These are phyloP conservation scores for Tiphia femorata DNA, from an alignment of 2,888 invertebrate genomes.

Conservation along the genomic window DNA sequence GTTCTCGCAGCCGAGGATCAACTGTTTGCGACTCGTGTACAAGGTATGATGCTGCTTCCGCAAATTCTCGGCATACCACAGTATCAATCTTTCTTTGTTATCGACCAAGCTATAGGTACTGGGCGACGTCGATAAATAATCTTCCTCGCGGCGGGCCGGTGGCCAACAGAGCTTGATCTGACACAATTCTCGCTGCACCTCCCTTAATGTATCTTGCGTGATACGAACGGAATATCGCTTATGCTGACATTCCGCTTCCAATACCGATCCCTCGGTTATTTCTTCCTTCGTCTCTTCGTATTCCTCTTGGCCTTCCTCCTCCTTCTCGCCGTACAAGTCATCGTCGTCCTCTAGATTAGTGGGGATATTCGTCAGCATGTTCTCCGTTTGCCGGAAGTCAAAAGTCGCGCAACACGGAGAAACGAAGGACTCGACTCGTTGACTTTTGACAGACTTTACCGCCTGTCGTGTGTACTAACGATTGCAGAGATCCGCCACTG, in stretches of 20 bases:
- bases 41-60: conserved; percentile 76
- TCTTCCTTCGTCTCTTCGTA: neutral
- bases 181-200: conserved; percentile 75
- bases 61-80: conserved; percentile 85
- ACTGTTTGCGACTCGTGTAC: conserved; percentile 75
- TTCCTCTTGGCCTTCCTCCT: neutral
- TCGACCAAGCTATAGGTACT: conserved; percentile 76
- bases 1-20: conserved; percentile 80
- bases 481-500: no score
- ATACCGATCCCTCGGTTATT: neutral
- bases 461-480: no score
- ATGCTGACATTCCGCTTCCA: neutral
- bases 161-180: conserved; percentile 78
- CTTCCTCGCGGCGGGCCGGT: conserved; percentile 60
- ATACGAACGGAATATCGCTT: conserved; percentile 47
- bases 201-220: conserved; percentile 72
- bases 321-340: no score
- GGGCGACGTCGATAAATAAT: conserved; percentile 74
- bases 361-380: no score
- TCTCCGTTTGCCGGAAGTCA: no score
- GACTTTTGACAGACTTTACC: no score
- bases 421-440: no score
- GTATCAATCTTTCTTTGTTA: conserved; percentile 78
- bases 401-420: no score
- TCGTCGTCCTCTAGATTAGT: no score